A percentile compares a stretch with the other conserved stretches of the same genome.
Evolutionary conservation across 2,797 vertebrate species (phyloP).

Genomic region (Cyprinodon diabolis): DNA sequence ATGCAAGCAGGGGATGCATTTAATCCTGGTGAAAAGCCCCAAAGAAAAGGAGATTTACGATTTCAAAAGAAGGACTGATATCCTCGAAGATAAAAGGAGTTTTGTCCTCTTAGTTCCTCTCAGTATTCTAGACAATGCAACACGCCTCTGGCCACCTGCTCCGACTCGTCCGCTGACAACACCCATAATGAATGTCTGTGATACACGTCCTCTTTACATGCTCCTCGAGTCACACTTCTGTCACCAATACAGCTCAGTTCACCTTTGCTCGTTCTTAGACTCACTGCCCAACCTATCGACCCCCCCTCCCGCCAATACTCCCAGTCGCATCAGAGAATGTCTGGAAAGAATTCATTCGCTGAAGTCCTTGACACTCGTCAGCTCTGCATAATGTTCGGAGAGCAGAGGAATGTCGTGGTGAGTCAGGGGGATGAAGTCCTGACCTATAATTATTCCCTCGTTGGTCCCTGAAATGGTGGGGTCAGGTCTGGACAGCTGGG

Average conservation of each 20-base stretch:
- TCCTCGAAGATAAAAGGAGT: slow-evolving; percentile 61
- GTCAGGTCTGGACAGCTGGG: slow-evolving; percentile 83
- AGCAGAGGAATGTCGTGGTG: slow-evolving; percentile 76
- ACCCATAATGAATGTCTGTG: slow-evolving; percentile 57
- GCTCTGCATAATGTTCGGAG: slow-evolving; percentile 70
- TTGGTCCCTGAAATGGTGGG: slow-evolving; percentile 76
- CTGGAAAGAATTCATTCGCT: slow-evolving; percentile 69
- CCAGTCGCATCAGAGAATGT: slow-evolving; percentile 59
- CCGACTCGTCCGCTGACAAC: slow-evolving; percentile 65
- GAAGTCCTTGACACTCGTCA: slow-evolving; percentile 71
- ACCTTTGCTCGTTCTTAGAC: slow-evolving; percentile 37
- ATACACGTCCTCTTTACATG: slow-evolving; percentile 68
- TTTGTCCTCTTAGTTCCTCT: slow-evolving; percentile 54
- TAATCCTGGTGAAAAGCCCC: slow-evolving; percentile 38
- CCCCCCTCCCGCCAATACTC: slow-evolving; percentile 27
- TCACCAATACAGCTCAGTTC: slow-evolving; percentile 46
- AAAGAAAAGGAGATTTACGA: slow-evolving; percentile 50
- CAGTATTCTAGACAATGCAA: slow-evolving; percentile 71
- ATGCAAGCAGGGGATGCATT: slow-evolving; percentile 31
- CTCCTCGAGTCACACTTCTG: slow-evolving; percentile 39
- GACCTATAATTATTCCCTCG: slow-evolving; percentile 84
- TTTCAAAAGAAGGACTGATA: slow-evolving; percentile 62
- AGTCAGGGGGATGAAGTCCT: slow-evolving; percentile 76
- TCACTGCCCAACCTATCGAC: slow-evolving; percentile 43
- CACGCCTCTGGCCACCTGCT: slow-evolving; percentile 74